A percentile compares a stretch with the other conserved stretches of the same genome.
phyloP scores from a whole-genome alignment of 2,888 invertebrate genomes.

The Desoria tigrina region DNA sequence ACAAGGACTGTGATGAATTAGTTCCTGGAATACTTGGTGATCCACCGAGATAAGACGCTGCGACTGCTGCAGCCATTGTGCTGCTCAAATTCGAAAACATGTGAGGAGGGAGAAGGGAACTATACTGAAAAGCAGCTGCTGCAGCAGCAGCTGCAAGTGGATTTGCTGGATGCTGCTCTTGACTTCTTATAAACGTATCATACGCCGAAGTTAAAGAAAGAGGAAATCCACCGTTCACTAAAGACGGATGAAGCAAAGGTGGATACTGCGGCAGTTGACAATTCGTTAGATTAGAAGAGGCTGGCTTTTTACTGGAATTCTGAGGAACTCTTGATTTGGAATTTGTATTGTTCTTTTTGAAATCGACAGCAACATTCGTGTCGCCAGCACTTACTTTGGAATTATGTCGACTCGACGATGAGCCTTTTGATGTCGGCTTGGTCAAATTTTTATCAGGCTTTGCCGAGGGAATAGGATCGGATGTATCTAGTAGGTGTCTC shows the following conservation, averaged over 20 bases:
- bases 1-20: constrained; percentile 3
- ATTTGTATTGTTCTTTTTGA: not conserved
- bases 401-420: not conserved
- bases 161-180: constrained; percentile 27
- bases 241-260: not conserved
- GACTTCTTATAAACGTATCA: constrained; percentile 30
- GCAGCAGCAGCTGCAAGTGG: constrained; percentile 36
- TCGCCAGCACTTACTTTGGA: not conserved
- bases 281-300: not conserved
- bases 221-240: constrained; percentile 26
- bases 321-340: not conserved
- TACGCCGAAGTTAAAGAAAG: constrained; percentile 24
- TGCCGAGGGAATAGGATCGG: constrained; percentile 45
- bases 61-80: constrained; percentile 36
- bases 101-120: constrained; percentile 37
- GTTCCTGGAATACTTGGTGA: constrained; percentile 21
- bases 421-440: not conserved
- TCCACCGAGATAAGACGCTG: constrained; percentile 31
- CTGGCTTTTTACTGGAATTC: constrained; percentile 18
- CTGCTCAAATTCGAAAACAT: constrained; percentile 27
- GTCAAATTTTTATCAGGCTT: constrained; percentile 16
- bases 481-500: constrained; percentile 48
- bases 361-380: no score
- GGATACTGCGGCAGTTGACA: not conserved
- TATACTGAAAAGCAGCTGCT: constrained; percentile 36